Evolutionary conservation across 1,140 invertebrate genomes (phyloP).

Genomic region (Drosophila bifasciata): DNA sequence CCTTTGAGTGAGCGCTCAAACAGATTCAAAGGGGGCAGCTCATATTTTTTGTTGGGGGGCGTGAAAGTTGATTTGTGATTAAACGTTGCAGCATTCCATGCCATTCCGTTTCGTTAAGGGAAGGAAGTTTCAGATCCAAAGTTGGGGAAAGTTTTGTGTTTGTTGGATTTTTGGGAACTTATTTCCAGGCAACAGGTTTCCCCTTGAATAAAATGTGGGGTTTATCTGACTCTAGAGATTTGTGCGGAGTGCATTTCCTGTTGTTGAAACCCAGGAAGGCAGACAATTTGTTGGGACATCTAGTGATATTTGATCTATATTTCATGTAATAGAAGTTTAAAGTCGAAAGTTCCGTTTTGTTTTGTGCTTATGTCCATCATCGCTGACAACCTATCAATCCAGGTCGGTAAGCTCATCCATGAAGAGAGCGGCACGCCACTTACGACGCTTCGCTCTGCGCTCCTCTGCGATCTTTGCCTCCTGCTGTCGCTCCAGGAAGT

Average conservation of each 20-base stretch:
- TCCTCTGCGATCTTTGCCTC: no score
- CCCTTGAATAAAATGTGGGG: neutral
- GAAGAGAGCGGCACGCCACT: no score
- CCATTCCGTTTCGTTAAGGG: conserved; percentile 31
- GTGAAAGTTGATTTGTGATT: conserved; percentile 53
- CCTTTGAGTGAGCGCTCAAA: conserved; percentile 44
- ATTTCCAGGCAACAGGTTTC: conserved; percentile 30
- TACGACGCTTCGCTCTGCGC: no score
- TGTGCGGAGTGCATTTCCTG: conserved; percentile 8
- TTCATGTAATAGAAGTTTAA: no score
- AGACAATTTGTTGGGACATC: no score
- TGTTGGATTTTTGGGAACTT: conserved; percentile 22
- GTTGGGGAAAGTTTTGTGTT: conserved; percentile 40
- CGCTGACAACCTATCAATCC: no score
- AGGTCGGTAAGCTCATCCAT: no score
- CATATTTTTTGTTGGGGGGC: conserved; percentile 41
- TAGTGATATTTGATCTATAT: no score
- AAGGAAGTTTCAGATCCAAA: conserved; percentile 2
- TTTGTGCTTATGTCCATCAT: no score
- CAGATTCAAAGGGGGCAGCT: conserved; percentile 41
- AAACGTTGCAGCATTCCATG: conserved; percentile 14
- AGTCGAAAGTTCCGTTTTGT: no score
- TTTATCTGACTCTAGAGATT: no score
- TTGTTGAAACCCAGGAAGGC: neutral
- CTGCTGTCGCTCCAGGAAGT: no score